These are phyloP conservation scores for Pseudochirops corinnae DNA, from an alignment of 2,797 vertebrate genomes.

Conservation along the genomic window DNA sequence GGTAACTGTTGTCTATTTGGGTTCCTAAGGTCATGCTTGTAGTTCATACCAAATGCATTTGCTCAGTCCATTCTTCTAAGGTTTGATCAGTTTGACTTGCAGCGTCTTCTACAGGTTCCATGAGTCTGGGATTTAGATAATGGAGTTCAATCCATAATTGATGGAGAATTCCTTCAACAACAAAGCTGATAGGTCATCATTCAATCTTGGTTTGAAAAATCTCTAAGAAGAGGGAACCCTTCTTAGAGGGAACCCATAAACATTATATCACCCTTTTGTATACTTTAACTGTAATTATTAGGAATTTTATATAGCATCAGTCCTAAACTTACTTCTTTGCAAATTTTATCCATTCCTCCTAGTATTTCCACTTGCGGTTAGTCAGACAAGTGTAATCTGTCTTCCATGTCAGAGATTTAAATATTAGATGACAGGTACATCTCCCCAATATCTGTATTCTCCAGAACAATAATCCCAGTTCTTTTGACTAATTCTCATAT, in stretches of 20 bases:
- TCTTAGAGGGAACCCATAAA: background rate
- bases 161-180: background rate
- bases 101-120: slow-evolving; percentile 87
- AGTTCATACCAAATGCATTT: slow-evolving; percentile 94
- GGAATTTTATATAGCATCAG: background rate
- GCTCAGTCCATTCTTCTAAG: slow-evolving; percentile 95
- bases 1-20: slow-evolving; percentile 63
- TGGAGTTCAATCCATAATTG: background rate
- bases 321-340: background rate
- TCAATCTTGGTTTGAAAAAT: background rate
- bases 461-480: background rate
- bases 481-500: background rate
- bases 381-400: background rate
- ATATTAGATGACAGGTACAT: background rate
- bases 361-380: background rate
- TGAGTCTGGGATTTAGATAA: background rate
- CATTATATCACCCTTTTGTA: background rate
- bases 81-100: slow-evolving; percentile 90
- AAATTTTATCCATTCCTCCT: background rate
- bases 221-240: background rate
- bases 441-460: background rate
- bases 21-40: slow-evolving; percentile 49
- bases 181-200: background rate
- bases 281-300: background rate
- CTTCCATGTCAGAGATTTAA: background rate